Conservation (phyloP, 2,888 invertebrate species). For the Agrochola circellaris region DNA sequence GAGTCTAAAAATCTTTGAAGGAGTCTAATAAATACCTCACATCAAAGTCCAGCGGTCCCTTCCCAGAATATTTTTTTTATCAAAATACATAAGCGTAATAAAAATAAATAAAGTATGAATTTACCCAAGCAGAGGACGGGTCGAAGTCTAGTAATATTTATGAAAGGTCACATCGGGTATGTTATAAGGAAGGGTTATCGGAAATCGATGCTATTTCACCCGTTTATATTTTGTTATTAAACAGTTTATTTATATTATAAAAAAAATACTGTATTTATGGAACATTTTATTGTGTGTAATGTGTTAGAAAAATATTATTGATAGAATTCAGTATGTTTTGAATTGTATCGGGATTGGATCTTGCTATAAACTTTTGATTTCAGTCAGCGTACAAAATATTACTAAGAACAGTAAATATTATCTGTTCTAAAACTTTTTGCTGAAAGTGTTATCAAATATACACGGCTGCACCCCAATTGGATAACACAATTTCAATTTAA, state of each 20-base stretch:
- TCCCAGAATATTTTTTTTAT: conserved; percentile 37
- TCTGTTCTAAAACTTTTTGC: no score
- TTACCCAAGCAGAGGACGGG: conserved; percentile 36
- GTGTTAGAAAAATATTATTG: neutral
- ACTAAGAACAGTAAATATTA: no score
- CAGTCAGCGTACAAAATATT: neutral
- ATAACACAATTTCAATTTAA: no score
- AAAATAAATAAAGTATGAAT: conserved; percentile 48
- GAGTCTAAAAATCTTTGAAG: neutral
- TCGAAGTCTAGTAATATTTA: conserved; percentile 43
- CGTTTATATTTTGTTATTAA: conserved; percentile 30
- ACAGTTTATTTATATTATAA: conserved; percentile 43
- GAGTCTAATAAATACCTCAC: conserved; percentile 8
- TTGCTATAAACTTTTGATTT: neutral
- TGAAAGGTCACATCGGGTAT: conserved; percentile 39
- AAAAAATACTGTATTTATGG: conserved; percentile 42
- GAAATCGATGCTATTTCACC: conserved; percentile 43
- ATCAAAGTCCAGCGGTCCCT: conserved; percentile 19
- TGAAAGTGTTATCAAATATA: no score
- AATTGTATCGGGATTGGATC: neutral
- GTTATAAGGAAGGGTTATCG: conserved; percentile 53
- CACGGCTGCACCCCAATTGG: no score
- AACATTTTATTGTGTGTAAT: conserved; percentile 3
- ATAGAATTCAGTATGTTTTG: neutral
- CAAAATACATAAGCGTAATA: conserved; percentile 43